These are phyloP conservation scores for Spermophilus dauricus DNA, from an alignment of 2,113 vertebrate genomes.

Conservation along the genomic window DNA sequence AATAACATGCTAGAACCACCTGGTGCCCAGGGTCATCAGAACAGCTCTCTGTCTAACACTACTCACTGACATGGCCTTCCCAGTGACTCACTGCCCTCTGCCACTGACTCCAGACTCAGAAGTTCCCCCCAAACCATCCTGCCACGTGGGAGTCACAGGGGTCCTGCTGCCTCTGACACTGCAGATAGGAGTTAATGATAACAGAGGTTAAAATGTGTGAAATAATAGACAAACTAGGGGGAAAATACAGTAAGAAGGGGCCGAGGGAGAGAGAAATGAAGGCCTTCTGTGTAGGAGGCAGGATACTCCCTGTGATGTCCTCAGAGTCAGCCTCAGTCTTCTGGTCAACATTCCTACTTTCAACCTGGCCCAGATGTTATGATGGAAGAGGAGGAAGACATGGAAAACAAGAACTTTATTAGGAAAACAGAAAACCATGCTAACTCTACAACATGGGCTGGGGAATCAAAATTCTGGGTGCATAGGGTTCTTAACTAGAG, in stretches of 20 bases:
- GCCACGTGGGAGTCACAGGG: too few relatives aligned
- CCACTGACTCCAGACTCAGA: too few relatives aligned
- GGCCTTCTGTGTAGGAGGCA: neutral
- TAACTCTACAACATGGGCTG: neutral
- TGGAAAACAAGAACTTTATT: conserved; percentile 5
- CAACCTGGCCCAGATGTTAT: neutral
- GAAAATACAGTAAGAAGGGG: neutral
- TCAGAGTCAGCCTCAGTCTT: neutral
- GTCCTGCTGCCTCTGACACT: too few relatives aligned
- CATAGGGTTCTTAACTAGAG: neutral
- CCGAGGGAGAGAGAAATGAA: neutral
- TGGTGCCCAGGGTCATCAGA: too few relatives aligned
- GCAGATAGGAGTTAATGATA: neutral
- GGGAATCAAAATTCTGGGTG: neutral
- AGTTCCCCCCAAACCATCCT: too few relatives aligned
- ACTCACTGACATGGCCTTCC: too few relatives aligned
- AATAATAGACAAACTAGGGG: too few relatives aligned
- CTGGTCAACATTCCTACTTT: neutral
- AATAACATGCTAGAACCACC: too few relatives aligned
- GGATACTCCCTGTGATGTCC: neutral
- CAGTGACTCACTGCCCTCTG: too few relatives aligned
- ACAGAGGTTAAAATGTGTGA: neutral
- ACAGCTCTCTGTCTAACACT: too few relatives aligned
- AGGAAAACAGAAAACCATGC: neutral
- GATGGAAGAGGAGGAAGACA: neutral